A percentile compares a stretch with the other conserved stretches of the same genome.
Evolutionary conservation across 2,113 vertebrate species (phyloP).

Genomic region (Chloebia gouldiae): DNA sequence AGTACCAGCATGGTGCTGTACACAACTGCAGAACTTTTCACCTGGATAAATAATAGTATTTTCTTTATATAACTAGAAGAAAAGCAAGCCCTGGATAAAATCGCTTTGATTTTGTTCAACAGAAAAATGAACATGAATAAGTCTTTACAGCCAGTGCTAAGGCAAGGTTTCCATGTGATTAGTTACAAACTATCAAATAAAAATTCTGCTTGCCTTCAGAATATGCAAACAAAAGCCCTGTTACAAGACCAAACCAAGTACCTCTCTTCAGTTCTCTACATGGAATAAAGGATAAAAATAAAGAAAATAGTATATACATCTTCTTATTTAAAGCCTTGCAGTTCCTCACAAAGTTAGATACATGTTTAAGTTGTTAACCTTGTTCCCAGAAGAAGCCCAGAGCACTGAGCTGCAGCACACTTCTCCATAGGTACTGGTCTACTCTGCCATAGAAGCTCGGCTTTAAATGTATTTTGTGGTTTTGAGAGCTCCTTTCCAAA

Average conservation of each 20-base stretch:
- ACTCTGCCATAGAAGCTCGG: neutral
- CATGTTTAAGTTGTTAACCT: rapidly evolving
- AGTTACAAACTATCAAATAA: neutral
- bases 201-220: neutral
- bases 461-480: neutral
- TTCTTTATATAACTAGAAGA: slow-evolving; percentile 3
- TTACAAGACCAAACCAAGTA: neutral
- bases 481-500: neutral
- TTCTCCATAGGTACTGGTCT: neutral
- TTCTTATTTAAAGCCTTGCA: neutral
- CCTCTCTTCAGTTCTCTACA: neutral
- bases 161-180: neutral
- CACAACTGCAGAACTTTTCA: neutral
- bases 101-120: neutral
- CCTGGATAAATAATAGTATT: slow-evolving; percentile 25
- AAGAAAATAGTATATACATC: neutral
- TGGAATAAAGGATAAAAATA: neutral
- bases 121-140: neutral
- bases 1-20: neutral
- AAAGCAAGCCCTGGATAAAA: slow-evolving; percentile 13
- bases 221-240: neutral
- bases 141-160: neutral
- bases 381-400: neutral
- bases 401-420: neutral
- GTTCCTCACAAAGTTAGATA: neutral